A percentile compares a stretch with the other conserved stretches of the same genome.
Conservation (phyloP, 2,797 vertebrate genomes). For the Sciaenops ocellatus region DNA sequence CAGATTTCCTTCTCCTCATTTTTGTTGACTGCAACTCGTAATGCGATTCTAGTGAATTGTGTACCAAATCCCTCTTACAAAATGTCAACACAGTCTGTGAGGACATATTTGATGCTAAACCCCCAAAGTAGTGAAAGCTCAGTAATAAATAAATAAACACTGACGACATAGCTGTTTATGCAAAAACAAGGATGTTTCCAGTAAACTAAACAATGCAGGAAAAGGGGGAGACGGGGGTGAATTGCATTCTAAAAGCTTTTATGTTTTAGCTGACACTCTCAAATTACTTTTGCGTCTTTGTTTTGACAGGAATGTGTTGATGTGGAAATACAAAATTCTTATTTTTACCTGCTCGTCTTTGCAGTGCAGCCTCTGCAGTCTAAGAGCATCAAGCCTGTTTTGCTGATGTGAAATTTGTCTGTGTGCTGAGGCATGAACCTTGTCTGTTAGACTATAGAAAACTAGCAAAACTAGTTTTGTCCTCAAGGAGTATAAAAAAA, state of each 20-base stretch:
- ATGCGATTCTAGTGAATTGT: constrained; percentile 54
- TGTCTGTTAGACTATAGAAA: constrained; percentile 15
- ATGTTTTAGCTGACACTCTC: constrained; percentile 19
- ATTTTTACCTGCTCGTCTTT: constrained; percentile 32
- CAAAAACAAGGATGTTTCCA: constrained; percentile 28
- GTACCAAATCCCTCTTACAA: constrained; percentile 58
- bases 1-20: constrained; percentile 29
- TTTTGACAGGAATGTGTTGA: constrained; percentile 46
- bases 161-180: constrained; percentile 13
- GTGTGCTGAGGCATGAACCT: constrained; percentile 40
- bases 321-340: constrained; percentile 33
- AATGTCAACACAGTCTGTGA: constrained; percentile 64
- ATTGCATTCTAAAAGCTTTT: constrained; percentile 15
- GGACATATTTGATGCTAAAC: constrained; percentile 51
- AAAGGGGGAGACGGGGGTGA: neutral
- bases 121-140: constrained; percentile 43
- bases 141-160: constrained; percentile 51
- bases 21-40: constrained; percentile 39
- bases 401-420: constrained; percentile 35
- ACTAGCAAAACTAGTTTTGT: neutral
- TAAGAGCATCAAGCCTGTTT: constrained; percentile 19
- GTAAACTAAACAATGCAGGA: constrained; percentile 27
- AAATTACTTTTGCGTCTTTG: constrained; percentile 25
- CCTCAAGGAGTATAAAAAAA: constrained; percentile 19
- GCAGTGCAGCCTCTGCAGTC: neutral